Evolutionary conservation across 2,888 invertebrate species (phyloP).

Genomic region (Tachystola acroxantha): DNA sequence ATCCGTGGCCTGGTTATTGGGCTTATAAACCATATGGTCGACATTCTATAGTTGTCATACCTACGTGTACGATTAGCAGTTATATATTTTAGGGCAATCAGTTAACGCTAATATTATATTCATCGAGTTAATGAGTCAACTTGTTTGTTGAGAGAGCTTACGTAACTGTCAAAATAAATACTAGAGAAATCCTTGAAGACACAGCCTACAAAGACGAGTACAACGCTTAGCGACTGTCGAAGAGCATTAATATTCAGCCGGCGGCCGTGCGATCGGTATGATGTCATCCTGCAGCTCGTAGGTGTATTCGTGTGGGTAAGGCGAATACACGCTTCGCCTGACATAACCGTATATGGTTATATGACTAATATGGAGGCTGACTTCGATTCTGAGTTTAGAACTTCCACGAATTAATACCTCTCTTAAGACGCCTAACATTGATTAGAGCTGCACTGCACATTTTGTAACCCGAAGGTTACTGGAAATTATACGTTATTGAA

Average conservation of each 20-base stretch:
- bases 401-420: slow-evolving; percentile 28
- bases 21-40: slow-evolving; percentile 41
- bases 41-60: background rate
- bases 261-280: slow-evolving; percentile 38
- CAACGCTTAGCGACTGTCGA: slow-evolving; percentile 36
- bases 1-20: slow-evolving; percentile 31
- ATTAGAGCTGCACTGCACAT: too few relatives aligned
- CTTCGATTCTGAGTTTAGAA: slow-evolving; percentile 43
- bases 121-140: slow-evolving; percentile 4
- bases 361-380: slow-evolving; percentile 56
- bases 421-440: too few relatives aligned
- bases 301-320: slow-evolving; percentile 50
- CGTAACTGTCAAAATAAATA: slow-evolving; percentile 26
- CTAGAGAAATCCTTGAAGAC: slow-evolving; percentile 36
- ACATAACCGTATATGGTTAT: slow-evolving; percentile 61
- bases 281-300: slow-evolving; percentile 52
- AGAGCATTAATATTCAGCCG: slow-evolving; percentile 58
- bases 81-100: too few relatives aligned
- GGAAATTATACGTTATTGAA: too few relatives aligned
- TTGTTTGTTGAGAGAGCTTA: slow-evolving; percentile 17
- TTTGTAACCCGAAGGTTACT: too few relatives aligned
- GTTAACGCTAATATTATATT: too few relatives aligned
- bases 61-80: too few relatives aligned
- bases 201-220: slow-evolving; percentile 26
- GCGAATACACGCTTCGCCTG: slow-evolving; percentile 29